A percentile compares a stretch with the other conserved stretches of the same genome.
These are phyloP conservation scores for Ctenodactylus gundi DNA, from an alignment of 2,113 vertebrate species.

Conservation along the genomic window DNA sequence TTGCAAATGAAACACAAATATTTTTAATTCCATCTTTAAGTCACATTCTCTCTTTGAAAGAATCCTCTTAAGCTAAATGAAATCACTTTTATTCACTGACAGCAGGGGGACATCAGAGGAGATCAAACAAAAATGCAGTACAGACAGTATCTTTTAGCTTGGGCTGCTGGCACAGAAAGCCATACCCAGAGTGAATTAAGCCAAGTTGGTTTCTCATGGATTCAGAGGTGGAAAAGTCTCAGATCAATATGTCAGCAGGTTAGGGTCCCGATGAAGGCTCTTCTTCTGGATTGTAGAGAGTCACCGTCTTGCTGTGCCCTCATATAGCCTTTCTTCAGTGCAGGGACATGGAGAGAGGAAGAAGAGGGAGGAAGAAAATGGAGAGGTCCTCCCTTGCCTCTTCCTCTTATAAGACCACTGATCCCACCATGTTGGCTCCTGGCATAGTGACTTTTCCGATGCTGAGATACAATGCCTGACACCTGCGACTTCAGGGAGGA, in stretches of 20 bases:
- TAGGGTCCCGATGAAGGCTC: not conserved
- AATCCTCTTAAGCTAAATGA: not conserved
- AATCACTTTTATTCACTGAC: conserved; percentile 15
- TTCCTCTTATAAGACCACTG: not conserved
- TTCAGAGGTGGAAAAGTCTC: not conserved
- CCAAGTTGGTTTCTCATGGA: not conserved
- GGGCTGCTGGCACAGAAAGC: not conserved
- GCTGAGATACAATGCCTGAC: too few relatives aligned
- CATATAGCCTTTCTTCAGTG: not conserved
- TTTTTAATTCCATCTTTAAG: not conserved
- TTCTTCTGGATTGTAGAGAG: not conserved
- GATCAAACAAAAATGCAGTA: not conserved
- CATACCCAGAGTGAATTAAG: not conserved
- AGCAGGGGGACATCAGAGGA: not conserved
- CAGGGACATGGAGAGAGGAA: not conserved
- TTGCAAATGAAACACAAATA: not conserved
- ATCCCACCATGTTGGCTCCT: not conserved
- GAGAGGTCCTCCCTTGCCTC: not conserved
- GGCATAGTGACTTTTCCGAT: too few relatives aligned
- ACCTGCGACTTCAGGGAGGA: too few relatives aligned
- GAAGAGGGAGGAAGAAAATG: too few relatives aligned
- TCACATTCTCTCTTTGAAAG: not conserved
- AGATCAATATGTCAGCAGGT: not conserved
- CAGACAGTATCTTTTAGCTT: not conserved
- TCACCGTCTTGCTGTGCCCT: not conserved